These are phyloP conservation scores for Erpetoichthys calabaricus DNA, from an alignment of 2,797 vertebrate species.

Conservation along the genomic window DNA sequence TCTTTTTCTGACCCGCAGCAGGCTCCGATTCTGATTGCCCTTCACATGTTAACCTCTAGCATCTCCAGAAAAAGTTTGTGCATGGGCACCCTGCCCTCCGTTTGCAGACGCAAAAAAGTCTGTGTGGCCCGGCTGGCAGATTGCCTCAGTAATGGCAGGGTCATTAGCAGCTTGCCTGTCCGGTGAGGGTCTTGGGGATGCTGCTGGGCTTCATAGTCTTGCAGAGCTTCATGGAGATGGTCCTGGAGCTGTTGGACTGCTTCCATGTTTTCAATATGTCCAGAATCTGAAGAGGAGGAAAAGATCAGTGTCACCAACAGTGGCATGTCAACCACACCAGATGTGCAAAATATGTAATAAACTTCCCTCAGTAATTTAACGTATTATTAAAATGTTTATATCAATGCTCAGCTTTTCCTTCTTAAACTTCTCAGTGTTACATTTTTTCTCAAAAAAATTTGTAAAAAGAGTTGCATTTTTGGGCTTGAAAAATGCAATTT, in stretches of 20 bases:
- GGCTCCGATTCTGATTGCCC: background rate
- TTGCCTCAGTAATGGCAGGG: constrained; percentile 44
- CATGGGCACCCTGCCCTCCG: constrained; percentile 27
- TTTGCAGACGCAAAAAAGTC: constrained; percentile 30
- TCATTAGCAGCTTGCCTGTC: constrained; percentile 44
- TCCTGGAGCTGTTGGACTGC: constrained; percentile 43
- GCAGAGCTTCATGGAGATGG: constrained; percentile 43
- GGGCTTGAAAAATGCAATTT: too few species aligned
- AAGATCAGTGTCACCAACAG: too few species aligned
- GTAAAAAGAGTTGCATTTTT: too few species aligned
- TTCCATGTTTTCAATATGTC: constrained; percentile 33
- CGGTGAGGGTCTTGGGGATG: constrained; percentile 25
- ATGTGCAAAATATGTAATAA: too few species aligned
- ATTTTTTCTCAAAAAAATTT: too few species aligned
- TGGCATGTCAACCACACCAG: too few species aligned
- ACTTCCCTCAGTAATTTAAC: too few species aligned
- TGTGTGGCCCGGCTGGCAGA: constrained; percentile 27
- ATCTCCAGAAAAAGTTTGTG: constrained; percentile 57
- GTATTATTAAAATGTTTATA: too few species aligned
- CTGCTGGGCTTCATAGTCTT: constrained; percentile 35
- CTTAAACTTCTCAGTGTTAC: too few species aligned
- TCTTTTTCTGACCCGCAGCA: too few species aligned
- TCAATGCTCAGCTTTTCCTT: too few species aligned
- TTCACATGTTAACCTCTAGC: constrained; percentile 39
- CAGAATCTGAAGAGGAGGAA: constrained; percentile 25